Base-by-base conservation (phyloP, 2,797 vertebrate species). In the Pterois miles region DNA sequence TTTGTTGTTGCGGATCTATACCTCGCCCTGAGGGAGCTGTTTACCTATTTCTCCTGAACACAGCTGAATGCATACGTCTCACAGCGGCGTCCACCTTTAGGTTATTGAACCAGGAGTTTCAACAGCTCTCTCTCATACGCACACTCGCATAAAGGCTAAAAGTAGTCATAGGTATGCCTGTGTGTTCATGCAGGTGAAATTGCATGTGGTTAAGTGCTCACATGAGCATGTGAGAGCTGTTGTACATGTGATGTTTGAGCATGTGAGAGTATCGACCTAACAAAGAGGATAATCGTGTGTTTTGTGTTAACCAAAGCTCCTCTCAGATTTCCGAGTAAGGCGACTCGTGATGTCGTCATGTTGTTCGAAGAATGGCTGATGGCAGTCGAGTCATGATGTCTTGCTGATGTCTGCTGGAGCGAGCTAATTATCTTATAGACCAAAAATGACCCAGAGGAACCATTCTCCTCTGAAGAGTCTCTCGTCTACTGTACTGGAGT, bases 381-480 rank as follows among this genome's bases (percentile, higher is more conserved):
- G 80, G 5, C 68, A 33, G 65, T 27, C 14, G 12, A 76, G 66
- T 89, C 76, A 74, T 50, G 64, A 68, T 22, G 74, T 18, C 74
- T 64, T 38, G 3, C 40, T 65, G 54, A 78, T 64, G 78, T 64
- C 33, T 72, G 62, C 80, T 23, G 65, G 59, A 86, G 82, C 72
- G 31, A 76, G 79, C 65, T 79, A 83, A 93, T 91, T 86, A 89
- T 82, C 88, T 89, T 90, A 92, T 88, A 59, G 76, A 72, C 81
- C 89, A 85, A 86, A 89, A 81, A 92, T 74, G 85, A 86, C 85
- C 87, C 78, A 23, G 66, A 87, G 85, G 83, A 87, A 77, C 80
- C 65, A 0, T 65, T 59, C 77, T 80, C 66, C 66, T 79, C 66
- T 53, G 43, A 76, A 65, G 76, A 74, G 76, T 74, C 78, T 88